Evolutionary conservation across 2,797 vertebrate species (phyloP), one percentile per base, ranked within the genome.

Genomic region (Coreius guichenoti): DNA sequence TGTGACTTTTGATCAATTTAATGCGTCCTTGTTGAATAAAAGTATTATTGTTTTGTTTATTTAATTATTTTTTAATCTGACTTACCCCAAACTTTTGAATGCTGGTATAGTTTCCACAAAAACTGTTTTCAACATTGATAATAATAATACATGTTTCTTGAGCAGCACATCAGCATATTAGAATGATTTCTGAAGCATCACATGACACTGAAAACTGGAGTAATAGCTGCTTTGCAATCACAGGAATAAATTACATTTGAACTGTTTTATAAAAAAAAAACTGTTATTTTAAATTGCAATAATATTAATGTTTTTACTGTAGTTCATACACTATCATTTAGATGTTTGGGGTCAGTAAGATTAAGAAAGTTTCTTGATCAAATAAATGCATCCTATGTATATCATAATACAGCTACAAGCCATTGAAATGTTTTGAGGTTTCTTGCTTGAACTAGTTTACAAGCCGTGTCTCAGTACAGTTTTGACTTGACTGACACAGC

Each of bases 401-500:
- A 36, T 33, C 26, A 54, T 23, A 43, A 39, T 11, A 5, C 54
- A 77, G 4, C 54, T 39, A 5, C 31, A n/a, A 77, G 75, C 23
- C 23, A 58, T n/a, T 77, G 7, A 39, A 78, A 76, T 78, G 31
- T 39, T 56, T 56, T 5, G 33, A 65, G 26, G n/a, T 76, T 56
- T 56, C 21, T 76, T 16, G 31, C 31, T 56, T 68, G 19, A 68
- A 47, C 26, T 51, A 80, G 45, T 67, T 80, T 67, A 65, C 26
- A 67, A 80, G n/a, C 47, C 1, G 0, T 19, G 54, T 61, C 54
- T 61, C 33, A 33, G 74, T n/a, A n/a, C 6, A 56, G 33, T 76
- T 56, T 76, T 76, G 31, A 76, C 75, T 68, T 80, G 45, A 17
- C 63, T 33, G 78, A 68, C 26, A 80, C 45, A 49, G n/a, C 31